Conservation (phyloP, 2,888 invertebrate species). For the Ophonus ardosiacus region DNA sequence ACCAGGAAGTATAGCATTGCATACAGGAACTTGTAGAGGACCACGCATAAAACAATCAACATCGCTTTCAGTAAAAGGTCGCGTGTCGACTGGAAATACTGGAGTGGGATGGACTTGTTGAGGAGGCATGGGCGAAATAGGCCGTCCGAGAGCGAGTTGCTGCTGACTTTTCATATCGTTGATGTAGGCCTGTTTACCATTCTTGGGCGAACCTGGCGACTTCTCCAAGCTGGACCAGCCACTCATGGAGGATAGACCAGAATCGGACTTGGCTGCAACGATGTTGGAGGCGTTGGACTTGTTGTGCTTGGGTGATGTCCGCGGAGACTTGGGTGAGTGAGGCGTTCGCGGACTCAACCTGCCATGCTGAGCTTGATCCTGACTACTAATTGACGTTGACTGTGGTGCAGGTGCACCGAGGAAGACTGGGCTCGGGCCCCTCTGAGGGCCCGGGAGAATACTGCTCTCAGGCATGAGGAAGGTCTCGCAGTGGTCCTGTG, state of each 20-base stretch:
- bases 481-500: conserved; percentile 80
- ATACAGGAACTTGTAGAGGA: conserved; percentile 68
- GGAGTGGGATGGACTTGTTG: conserved; percentile 65
- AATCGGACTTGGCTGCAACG: conserved; percentile 89
- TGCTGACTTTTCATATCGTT: conserved; percentile 60
- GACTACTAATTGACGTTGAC: conserved; percentile 72
- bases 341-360: conserved; percentile 81
- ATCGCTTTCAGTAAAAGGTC: conserved; percentile 79
- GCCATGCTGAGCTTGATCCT: conserved; percentile 73
- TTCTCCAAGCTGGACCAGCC: conserved; percentile 92
- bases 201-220: conserved; percentile 89
- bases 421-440: conserved; percentile 75
- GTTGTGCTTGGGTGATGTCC: conserved; percentile 84
- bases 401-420: conserved; percentile 73
- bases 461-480: conserved; percentile 75
- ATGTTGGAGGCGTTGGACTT: conserved; percentile 80
- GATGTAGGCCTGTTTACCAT: conserved; percentile 67
- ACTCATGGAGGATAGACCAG: conserved; percentile 91
- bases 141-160: conserved; percentile 63
- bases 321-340: conserved; percentile 85
- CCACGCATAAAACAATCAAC: conserved; percentile 76
- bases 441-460: conserved; percentile 68
- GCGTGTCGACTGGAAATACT: conserved; percentile 71
- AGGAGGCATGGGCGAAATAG: conserved; percentile 67
- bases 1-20: conserved; percentile 73